phyloP scores from a whole-genome alignment of 2,888 invertebrate species.

The Mythimna pallens region DNA sequence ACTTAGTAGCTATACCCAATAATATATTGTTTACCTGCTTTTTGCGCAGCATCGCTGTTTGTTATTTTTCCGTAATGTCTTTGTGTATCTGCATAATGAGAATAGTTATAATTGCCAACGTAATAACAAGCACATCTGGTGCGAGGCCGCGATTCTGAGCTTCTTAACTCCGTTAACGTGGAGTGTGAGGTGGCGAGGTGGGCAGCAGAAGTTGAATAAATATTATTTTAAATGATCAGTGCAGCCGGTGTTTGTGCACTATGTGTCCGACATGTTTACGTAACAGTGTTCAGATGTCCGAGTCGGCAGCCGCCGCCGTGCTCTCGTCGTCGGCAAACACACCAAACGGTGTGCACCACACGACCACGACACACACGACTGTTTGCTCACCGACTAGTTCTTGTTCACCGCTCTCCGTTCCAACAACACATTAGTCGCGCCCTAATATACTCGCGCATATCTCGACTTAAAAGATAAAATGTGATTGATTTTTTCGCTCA shows the following conservation, averaged over 20 bases:
- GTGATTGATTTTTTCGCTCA: slow-evolving; percentile 56
- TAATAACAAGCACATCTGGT: slow-evolving; percentile 60
- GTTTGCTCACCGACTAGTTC: slow-evolving; percentile 77
- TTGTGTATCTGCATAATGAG: slow-evolving; percentile 68
- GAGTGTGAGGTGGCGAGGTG: slow-evolving; percentile 61
- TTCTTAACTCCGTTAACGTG: slow-evolving; percentile 54
- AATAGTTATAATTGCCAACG: slow-evolving; percentile 60
- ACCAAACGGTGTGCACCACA: slow-evolving; percentile 72
- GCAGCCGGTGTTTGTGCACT: slow-evolving; percentile 84
- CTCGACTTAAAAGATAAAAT: slow-evolving; percentile 46
- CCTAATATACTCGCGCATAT: slow-evolving; percentile 46
- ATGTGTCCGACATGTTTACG: slow-evolving; percentile 83
- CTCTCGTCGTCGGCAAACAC: slow-evolving; percentile 73
- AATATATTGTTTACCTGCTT: slow-evolving; percentile 76
- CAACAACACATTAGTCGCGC: slow-evolving; percentile 55
- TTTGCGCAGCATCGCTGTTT: slow-evolving; percentile 76
- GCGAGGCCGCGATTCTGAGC: slow-evolving; percentile 39
- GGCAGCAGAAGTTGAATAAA: slow-evolving; percentile 83
- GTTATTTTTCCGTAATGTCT: slow-evolving; percentile 76
- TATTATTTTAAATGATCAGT: slow-evolving; percentile 90
- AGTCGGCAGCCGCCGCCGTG: slow-evolving; percentile 64
- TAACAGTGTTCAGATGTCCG: slow-evolving; percentile 83
- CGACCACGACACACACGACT: slow-evolving; percentile 79
- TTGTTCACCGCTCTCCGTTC: slow-evolving; percentile 65
- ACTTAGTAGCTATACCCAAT: slow-evolving; percentile 69